Conservation (phyloP, 35 echinoderm and acorn worm species). For the Hemicentrotus pulcherrimus region DNA sequence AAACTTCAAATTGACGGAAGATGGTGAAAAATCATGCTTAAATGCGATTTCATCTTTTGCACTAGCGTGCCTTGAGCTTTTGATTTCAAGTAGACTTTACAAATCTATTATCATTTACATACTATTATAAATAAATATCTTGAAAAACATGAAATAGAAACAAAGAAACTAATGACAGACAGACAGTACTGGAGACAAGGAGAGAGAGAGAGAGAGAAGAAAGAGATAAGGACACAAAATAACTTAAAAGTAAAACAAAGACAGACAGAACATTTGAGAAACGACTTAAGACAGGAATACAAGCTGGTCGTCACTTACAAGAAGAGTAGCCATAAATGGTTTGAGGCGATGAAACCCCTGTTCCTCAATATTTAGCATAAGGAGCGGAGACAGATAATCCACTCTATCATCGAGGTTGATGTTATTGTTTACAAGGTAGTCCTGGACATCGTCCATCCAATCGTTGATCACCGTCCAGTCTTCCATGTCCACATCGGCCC, state of each 20-base stretch:
- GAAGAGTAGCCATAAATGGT: slow-evolving; percentile 24
- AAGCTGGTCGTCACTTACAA: not conserved
- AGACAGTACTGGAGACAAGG: too few species aligned
- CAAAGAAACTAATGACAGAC: too few species aligned
- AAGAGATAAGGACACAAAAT: not conserved
- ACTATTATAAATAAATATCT: too few species aligned
- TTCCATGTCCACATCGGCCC: slow-evolving; percentile 41
- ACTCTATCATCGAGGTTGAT: slow-evolving; percentile 22
- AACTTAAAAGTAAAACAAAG: not conserved
- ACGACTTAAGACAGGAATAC: not conserved
- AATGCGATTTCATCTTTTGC: too few species aligned
- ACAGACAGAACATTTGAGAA: not conserved
- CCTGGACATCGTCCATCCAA: slow-evolving; percentile 30
- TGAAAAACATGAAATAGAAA: too few species aligned
- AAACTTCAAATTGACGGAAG: too few species aligned
- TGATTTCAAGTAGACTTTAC: too few species aligned
- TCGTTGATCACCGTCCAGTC: slow-evolving; percentile 55
- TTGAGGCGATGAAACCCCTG: slow-evolving; percentile 29
- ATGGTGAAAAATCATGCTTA: too few species aligned
- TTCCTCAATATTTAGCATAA: not conserved
- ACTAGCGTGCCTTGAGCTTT: too few species aligned
- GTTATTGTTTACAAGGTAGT: not conserved
- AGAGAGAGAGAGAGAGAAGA: too few species aligned
- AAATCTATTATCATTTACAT: too few species aligned
- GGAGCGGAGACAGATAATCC: slow-evolving; percentile 55